Evolutionary conservation across 2,888 invertebrate species (phyloP), one percentile per base, ranked within the genome.

Genomic region (Metellina segmentata): DNA sequence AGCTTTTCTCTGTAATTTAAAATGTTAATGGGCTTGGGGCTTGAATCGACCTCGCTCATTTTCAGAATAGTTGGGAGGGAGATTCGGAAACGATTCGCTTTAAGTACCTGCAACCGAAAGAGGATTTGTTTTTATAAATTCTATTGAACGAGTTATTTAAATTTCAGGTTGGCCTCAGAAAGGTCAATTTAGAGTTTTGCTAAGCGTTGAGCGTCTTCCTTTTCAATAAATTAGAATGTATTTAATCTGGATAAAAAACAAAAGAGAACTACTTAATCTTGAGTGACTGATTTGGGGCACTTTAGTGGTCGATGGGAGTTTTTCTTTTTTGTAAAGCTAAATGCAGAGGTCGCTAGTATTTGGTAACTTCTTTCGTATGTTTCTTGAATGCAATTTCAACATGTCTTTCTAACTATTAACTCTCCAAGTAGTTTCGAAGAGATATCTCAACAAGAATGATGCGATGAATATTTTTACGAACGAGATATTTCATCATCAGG

Each of bases 21-120:
- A 89, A 89, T 83, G 89, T 78, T 83, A 83, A 89, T 89, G 71
- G 78, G 77, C 70, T 34, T 34, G 49, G 19, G 13, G 70, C 53
- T 79, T 53, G 19, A 19, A 78, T n/a, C 52, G 78, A 78, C 19
- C 49, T 16, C 75, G 34, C 75, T 53, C n/a, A 6, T 78, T 78
- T 78, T 52, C n/a, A 0, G 49, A 75, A 49, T 48, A 78, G 52
- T 52, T 11, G 16, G 16, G 19, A 52, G 20, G 52, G 52, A 52
- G 19, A 78, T 52, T 51, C 77, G n/a, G 77, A 49, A 49, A 51
- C 49, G n/a, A 51, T 77, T 77, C 51, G n/a, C 52, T 19, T 78
- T 78, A 78, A 52, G 78, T 52, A 52, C 19, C 51, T 52, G 20
- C 13, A 34, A 9, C 13, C 19, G 78, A 78, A 78, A 52, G 20